Base-by-base conservation (phyloP, 1,140 invertebrate genomes). In the Drosophila equinoxialis region DNA sequence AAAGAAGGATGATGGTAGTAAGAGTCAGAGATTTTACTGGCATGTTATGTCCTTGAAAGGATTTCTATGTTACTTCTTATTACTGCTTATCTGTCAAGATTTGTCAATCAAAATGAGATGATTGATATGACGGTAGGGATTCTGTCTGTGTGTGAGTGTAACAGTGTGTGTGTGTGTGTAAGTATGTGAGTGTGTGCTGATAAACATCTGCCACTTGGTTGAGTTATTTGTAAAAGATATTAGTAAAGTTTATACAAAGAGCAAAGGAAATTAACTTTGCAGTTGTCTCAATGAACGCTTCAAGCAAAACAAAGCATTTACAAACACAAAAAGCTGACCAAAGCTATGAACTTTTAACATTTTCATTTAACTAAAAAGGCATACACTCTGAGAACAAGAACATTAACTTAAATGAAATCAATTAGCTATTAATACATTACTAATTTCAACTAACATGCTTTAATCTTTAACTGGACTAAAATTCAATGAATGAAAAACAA, bases 81-180 rank as follows among this genome's bases (percentile, higher is more conserved):
- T 60, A 59, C 71, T 63, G 66, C 64, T 65, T 67, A 77, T n/a
- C 66, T 64, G 74, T 77, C 74, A 70, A 42, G 68, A 54, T 61
- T 37, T 61, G 33, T 37, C 59, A 61, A 61, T 61, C 26, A 35
- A 35, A 58, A 35, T 35, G 55, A 58, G 55, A 58, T 61, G 59
- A 61, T 61, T 37, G 33, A 41, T 41, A 20, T 39, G 59, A 39
- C 37, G 59, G 33, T 23, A 23, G 30, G 20, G 59, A 37, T 23
- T 23, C 59, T 58, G 62, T 1, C 39, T 51, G 23, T 33, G 55
- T 13, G 33, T 68, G 35, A 26, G 64, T 71, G 23, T 26, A 26
- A 26, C 1, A 26, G 23, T 20, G 14, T 48, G 7, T 48, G 17
- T 48, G 45, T 48, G 14, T 6, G 14, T 17, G 67, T 68, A 17